Percentiles rank a stretch among this genome's conserved stretches.
Evolutionary conservation across 2,888 invertebrate genomes (phyloP).

Genomic region (Dicycla oo): DNA sequence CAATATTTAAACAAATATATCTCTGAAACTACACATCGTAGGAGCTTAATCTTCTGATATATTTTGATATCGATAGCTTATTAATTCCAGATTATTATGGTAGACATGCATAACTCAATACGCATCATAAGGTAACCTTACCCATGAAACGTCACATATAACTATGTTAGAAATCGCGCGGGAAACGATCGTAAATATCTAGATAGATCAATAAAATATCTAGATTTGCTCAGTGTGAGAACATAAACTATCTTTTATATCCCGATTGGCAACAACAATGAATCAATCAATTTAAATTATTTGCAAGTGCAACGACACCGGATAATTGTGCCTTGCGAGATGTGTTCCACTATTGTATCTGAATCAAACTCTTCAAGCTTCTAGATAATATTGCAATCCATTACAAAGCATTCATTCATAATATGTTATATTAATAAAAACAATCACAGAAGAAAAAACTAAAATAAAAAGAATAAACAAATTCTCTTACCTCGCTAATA

Average conservation of each 20-base stretch:
- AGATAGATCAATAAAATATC: neutral
- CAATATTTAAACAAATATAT: no score
- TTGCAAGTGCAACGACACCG: slow-evolving; percentile 56
- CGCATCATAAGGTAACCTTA: no score
- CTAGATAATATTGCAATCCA: slow-evolving; percentile 6
- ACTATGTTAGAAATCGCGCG: neutral
- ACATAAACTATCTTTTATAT: slow-evolving; percentile 5
- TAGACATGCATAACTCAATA: no score
- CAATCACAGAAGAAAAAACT: neutral
- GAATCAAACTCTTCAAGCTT: neutral
- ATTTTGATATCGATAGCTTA: no score
- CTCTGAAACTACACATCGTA: no score
- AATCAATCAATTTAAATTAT: slow-evolving; percentile 45
- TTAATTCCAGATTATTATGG: no score
- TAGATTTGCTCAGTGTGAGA: neutral
- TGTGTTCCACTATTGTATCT: slow-evolving; percentile 2
- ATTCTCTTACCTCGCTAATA: slow-evolving; percentile 56
- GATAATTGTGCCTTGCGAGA: neutral
- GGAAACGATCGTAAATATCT: neutral
- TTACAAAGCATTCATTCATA: slow-evolving; percentile 5
- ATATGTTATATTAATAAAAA: neutral
- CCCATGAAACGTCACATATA: neutral
- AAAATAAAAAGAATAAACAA: neutral
- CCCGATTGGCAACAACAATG: slow-evolving; percentile 31
- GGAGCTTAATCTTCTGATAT: no score